Evolutionary conservation across 1,140 invertebrate genomes (phyloP).

Genomic region (Eumaeus atala): DNA sequence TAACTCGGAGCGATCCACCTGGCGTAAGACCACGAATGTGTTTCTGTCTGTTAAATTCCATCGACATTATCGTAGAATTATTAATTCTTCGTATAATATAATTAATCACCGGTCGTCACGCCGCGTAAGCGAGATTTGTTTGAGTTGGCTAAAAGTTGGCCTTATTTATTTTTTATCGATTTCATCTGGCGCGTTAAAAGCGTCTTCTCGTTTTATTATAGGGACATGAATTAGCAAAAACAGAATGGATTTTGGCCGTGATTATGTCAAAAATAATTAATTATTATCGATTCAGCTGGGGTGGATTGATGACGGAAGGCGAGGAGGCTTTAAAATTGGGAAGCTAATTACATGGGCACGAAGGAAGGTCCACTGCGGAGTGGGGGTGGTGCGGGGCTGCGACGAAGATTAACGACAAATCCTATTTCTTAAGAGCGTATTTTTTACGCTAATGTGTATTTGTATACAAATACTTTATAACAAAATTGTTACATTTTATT

Average conservation of each 20-base stretch:
- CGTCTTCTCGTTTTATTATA: conserved; percentile 65
- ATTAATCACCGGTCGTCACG: conserved; percentile 49
- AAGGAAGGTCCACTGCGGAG: conserved; percentile 33
- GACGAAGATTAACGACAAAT: conserved; percentile 50
- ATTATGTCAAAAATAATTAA: conserved; percentile 77
- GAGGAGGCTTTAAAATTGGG: conserved; percentile 67
- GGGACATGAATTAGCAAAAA: conserved; percentile 75
- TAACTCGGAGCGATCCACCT: no score
- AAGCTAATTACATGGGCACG: conserved; percentile 65
- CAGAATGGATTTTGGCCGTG: conserved; percentile 75
- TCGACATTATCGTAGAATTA: no score
- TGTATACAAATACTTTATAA: background rate
- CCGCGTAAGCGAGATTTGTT: conserved; percentile 55
- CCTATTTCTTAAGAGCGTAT: conserved; percentile 23
- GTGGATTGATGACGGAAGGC: conserved; percentile 64
- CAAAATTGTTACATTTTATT: background rate
- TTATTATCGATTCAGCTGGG: conserved; percentile 73
- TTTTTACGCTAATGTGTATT: conserved; percentile 11
- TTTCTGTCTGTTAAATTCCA: no score
- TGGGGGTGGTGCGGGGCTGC: no score
- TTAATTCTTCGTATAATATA: conserved; percentile 6
- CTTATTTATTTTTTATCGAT: conserved; percentile 74
- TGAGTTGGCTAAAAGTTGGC: conserved; percentile 61
- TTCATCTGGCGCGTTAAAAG: conserved; percentile 61
- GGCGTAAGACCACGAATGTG: no score